Evolutionary conservation across 2,113 vertebrate genomes (phyloP), one percentile per base, ranked within the genome.

Genomic region (Tragelaphus scriptus): DNA sequence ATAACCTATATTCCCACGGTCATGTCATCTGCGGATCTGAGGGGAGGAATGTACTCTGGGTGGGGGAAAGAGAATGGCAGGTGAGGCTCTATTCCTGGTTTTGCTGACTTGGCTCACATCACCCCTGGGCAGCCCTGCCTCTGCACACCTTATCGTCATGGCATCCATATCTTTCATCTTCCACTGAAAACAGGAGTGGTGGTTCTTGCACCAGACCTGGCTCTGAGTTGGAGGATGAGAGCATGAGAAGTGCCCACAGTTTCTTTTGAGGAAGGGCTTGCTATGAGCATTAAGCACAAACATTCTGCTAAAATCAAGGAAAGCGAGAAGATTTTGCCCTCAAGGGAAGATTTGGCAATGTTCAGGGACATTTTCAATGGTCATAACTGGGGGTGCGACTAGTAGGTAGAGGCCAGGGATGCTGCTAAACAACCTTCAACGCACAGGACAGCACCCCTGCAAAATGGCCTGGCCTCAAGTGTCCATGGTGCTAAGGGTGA

Each of bases 81-180:
- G 51, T n/a, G 21, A 77, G 40, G 49, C 14, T 56, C 79, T 30
- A 21, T 36, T 59, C 80, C 40, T 19, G 75, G 53, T 80, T 56
- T 47, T 2, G 92, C 89, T 51, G 80, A 80, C 95, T 86, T 30
- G 55, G 84, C 90, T 51, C 36, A 1, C 3, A 28, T 28, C n/a
- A 51, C 23, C 85, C 68, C 47, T 13, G 30, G 13, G 30, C 9
- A 71, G 89, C 59, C 28, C 85, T 68, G 65, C 23, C 44, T 71
- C 51, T 56, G 79, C 0, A 2, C 0, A 11, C 28, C 19, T 3
- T 4, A 9, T 26, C 2, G 0, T 16, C 77, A 11, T 1, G 32
- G 26, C 32, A 58, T 17, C 30, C 0, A 8, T 32, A 79, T 40
- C 10, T 15, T 47, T 89, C 47, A 40, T 30, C 36, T 90, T n/a